Percentiles rank a stretch among this genome's conserved stretches.
phyloP scores from a whole-genome alignment of 2,113 vertebrate genomes.

The Callopanchax toddi region DNA sequence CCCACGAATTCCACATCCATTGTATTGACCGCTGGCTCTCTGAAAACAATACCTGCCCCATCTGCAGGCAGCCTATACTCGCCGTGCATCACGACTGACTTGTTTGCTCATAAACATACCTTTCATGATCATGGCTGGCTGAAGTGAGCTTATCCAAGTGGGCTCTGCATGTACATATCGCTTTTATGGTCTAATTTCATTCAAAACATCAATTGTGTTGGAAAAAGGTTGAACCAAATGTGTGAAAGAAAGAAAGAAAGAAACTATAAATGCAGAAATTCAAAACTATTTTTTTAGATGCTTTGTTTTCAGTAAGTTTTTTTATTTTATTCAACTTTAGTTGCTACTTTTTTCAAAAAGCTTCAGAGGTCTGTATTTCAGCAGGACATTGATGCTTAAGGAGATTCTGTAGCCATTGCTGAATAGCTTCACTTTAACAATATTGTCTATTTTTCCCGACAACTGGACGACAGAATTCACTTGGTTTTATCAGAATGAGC shows the following conservation, averaged over 20 bases:
- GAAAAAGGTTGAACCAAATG: constrained; percentile 77
- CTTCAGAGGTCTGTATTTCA: constrained; percentile 53
- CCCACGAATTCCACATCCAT: constrained; percentile 95
- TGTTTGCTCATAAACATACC: constrained; percentile 31
- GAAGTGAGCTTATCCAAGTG: constrained; percentile 60
- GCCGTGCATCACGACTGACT: constrained; percentile 79
- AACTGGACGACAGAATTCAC: constrained; percentile 57
- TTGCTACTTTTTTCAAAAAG: constrained; percentile 46
- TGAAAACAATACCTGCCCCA: constrained; percentile 95
- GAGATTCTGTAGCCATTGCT: constrained; percentile 62
- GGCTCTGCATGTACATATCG: constrained; percentile 78
- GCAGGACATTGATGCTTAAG: constrained; percentile 64
- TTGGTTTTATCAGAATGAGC: constrained; percentile 51
- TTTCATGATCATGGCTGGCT: constrained; percentile 50
- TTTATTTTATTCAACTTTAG: constrained; percentile 51
- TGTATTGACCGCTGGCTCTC: constrained; percentile 98
- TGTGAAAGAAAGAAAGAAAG: constrained; percentile 49
- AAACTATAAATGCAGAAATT: constrained; percentile 79
- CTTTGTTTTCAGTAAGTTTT: constrained; percentile 59
- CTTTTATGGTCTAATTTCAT: constrained; percentile 75
- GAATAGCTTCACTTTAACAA: constrained; percentile 56
- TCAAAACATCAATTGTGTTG: constrained; percentile 61
- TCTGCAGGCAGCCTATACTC: constrained; percentile 91
- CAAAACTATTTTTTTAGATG: constrained; percentile 85
- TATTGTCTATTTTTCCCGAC: constrained; percentile 50